Percentiles rank a stretch among this genome's conserved stretches.
Conservation (phyloP, 2,888 invertebrate species). For the Seira sanloemensis region DNA sequence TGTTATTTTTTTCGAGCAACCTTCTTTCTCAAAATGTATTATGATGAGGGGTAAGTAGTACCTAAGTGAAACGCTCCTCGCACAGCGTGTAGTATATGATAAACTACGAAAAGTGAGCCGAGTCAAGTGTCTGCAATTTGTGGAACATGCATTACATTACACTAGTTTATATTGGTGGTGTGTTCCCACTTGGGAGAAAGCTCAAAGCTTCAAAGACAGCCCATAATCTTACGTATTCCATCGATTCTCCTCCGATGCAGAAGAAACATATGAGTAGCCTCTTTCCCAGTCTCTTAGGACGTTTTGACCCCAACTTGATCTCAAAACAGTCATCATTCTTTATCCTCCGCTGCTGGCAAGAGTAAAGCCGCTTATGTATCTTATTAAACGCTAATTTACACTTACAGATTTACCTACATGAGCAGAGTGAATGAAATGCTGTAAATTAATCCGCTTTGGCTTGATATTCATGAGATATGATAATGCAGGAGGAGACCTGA, state of each 20-base stretch:
- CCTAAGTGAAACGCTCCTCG: conserved; percentile 2
- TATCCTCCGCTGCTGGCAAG: neutral
- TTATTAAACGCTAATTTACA: conserved; percentile 10
- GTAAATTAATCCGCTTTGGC: neutral
- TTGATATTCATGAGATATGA: conserved; percentile 4
- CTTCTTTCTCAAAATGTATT: neutral
- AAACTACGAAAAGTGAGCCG: neutral
- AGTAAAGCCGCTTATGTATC: neutral
- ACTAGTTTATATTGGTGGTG: neutral
- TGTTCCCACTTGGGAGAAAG: conserved; percentile 39
- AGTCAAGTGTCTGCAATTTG: conserved; percentile 18
- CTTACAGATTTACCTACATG: conserved; percentile 7
- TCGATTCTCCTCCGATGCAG: neutral
- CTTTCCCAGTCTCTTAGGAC: conserved; percentile 31
- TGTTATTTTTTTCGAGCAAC: conserved; percentile 24
- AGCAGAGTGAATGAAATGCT: conserved; percentile 6
- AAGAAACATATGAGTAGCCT: neutral
- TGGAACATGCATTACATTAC: neutral
- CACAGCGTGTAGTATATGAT: neutral
- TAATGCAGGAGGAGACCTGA: conserved; percentile 8
- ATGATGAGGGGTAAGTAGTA: neutral
- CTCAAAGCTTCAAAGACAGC: conserved; percentile 17
- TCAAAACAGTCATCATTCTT: conserved; percentile 16
- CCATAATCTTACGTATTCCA: neutral
- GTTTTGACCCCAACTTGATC: conserved; percentile 30